Evolutionary conservation across 2,797 vertebrate species (phyloP).

Genomic region (Gorsachius magnificus): DNA sequence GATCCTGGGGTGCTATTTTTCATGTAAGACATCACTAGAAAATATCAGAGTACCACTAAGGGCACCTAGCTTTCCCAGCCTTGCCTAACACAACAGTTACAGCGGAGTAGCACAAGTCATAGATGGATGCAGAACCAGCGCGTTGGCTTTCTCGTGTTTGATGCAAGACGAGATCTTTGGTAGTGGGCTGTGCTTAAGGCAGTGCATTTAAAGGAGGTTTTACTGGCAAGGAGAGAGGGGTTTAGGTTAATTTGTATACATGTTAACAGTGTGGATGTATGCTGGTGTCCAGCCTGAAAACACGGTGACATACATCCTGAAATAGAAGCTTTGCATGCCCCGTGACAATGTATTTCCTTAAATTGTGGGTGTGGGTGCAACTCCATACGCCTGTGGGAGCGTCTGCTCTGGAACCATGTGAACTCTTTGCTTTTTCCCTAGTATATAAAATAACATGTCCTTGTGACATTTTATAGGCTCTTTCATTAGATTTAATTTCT

Average conservation of each 20-base stretch:
- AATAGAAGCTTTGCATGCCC: neutral
- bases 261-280: neutral
- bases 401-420: neutral
- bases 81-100: rapidly evolving
- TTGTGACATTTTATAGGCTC: neutral
- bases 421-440: neutral
- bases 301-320: neutral
- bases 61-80: neutral
- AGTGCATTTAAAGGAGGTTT: neutral
- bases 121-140: neutral
- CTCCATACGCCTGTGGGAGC: neutral
- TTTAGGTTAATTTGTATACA: neutral
- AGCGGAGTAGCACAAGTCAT: neutral
- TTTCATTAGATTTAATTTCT: slow-evolving; percentile 50
- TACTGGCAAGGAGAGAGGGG: rapidly evolving
- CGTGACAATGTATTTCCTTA: rapidly evolving
- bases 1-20: neutral
- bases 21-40: neutral
- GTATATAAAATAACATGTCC: neutral
- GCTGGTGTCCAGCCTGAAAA: neutral
- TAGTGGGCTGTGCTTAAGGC: rapidly evolving
- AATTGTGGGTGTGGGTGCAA: neutral
- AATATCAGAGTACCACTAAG: neutral
- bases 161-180: rapidly evolving
- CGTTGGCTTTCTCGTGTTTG: neutral